Evolutionary conservation across 2,888 invertebrate genomes (phyloP), one percentile per base, ranked within the genome.

Genomic region (Pegoplata infirma): DNA sequence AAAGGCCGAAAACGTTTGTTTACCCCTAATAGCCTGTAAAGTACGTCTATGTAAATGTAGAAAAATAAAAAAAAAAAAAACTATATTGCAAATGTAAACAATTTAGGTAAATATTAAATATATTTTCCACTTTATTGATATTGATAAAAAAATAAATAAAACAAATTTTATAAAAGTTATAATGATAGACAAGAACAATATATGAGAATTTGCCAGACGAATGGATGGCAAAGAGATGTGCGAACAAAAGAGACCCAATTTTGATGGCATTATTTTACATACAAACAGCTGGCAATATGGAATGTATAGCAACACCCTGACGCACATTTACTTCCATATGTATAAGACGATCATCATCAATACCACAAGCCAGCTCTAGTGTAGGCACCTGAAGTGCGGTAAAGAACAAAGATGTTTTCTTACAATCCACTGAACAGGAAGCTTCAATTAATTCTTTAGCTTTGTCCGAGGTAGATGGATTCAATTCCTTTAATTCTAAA

Each of bases 321-420:
- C 94, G 93, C 17, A 94, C 92, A 82, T 94, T 92, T 78, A 97
- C 90, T 83, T 93, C 92, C 84, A 97, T 89, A 85, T 96, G 94
- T 0, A 96, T 92, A 84, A 95, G 91, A 85, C 91, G 92, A 78
- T 93, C 93, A 80, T 94, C 91, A 21, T 95, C 91, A 76, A 97
- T 93, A 86, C 95, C 95, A 85, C 96, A 97, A 21, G 94, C 90
- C 0, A 96, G 93, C 83, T 91, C 91, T 56, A 92, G 92, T 49
- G 95, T 94, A 75, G 93, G 93, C 58, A 96, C 91, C 82, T 95
- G 94, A 79, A 97, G 94, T 14, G 96, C 94, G 46, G 93, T 92
- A 5, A 97, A 90, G 83, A 97, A 96, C 88, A 94, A 93, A 0
- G 94, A 91, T 47, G 97, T 92, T 85, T 94, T 96, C 84, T 94